Evolutionary conservation across 2,113 vertebrate species (phyloP), one percentile per base, ranked within the genome.

Genomic region (Clupea harengus): DNA sequence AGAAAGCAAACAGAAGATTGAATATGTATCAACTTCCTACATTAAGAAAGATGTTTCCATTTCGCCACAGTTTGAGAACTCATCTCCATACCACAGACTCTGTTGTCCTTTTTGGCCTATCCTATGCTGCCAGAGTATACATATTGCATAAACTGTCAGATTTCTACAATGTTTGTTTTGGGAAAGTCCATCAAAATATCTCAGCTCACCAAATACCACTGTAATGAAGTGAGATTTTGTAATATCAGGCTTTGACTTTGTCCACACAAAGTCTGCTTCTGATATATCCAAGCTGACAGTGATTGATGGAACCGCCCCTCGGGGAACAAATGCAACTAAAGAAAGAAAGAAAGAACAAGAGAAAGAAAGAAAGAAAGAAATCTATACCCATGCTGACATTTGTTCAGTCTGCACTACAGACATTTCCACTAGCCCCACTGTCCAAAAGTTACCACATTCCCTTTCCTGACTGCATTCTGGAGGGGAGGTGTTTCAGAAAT

Each of bases 341-440:
- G 47, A 84, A 82, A 84, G 57, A 39, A 39, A 22, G 47, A 84
- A 82, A 84, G 57, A 72, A 2, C 45, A 84, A 22, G 49, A 45
- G 54, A 17, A 32, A 2, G 13, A 32, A 78, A 39, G 10, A 32
- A 78, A 44, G 25, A 78, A 39, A 72, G n/a, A 72, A 32, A 25
- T 5, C 52, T 15, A 54, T 54, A 17, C 11, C 39, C 2, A 54
- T 18, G 54, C 22, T 6, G 7, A 20, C 18, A 60, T 60, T 60
- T 60, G 20, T 22, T 60, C 54, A 20, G 3, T 20, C 64, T 72
- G n/a, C 8, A 25, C 8, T 28, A 15, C 9, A 32, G n/a, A 2
- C 54, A 60, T 28, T 72, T 13, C 28, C 8, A 72, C 25, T 25
- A 7, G 64, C 32, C 28, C 25, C n/a, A 13, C 64, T 3, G 64